phyloP scores from a whole-genome alignment of 2,797 vertebrate species.

The Spinibarbus caldwelli region DNA sequence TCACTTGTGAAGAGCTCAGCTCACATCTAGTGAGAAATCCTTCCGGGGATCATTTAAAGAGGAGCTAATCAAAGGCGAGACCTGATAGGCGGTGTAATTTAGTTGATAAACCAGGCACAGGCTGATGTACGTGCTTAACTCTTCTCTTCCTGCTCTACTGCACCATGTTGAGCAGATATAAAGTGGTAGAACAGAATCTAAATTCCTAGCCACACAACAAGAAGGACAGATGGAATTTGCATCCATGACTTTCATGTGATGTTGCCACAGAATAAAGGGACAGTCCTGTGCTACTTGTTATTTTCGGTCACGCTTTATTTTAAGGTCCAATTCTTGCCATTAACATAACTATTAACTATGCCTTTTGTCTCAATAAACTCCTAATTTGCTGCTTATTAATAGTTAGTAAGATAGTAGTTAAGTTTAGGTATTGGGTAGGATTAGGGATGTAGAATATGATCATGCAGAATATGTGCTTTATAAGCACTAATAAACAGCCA shows the following conservation, averaged over 20 bases:
- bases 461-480: no score
- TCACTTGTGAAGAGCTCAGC: slow-evolving; percentile 4
- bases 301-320: no score
- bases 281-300: no score
- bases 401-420: no score
- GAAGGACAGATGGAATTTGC: neutral
- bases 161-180: neutral
- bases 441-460: no score
- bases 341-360: no score
- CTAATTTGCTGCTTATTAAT: no score
- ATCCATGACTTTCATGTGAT: neutral
- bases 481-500: no score
- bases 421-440: no score
- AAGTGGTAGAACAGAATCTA: neutral
- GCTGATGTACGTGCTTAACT: neutral
- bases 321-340: no score
- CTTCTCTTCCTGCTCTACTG: neutral
- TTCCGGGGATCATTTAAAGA: slow-evolving; percentile 49
- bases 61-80: slow-evolving; percentile 54
- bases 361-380: no score
- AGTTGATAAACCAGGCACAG: slow-evolving; percentile 59
- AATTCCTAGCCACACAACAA: neutral
- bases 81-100: slow-evolving; percentile 59
- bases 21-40: neutral
- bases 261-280: neutral